Percentiles rank a stretch among this genome's conserved stretches.
Conservation (phyloP, 2,888 invertebrate genomes). For the Plemyria rubiginata region DNA sequence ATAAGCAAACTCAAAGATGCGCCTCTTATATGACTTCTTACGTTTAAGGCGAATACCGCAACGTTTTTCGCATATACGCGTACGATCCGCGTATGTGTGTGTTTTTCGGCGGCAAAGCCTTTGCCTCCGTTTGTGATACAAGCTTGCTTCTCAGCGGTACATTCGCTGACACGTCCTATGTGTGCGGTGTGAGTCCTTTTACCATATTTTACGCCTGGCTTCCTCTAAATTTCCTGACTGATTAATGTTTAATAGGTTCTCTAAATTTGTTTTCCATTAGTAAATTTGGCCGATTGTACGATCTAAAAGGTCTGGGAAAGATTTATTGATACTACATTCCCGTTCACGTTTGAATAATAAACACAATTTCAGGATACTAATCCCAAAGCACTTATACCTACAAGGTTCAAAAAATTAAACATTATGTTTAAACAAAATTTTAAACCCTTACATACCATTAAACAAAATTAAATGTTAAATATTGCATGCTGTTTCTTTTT, state of each 20-base stretch:
- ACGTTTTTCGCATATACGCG: conserved; percentile 79
- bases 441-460: no score
- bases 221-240: conserved; percentile 29
- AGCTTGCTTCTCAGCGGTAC: conserved; percentile 48
- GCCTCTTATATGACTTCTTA: conserved; percentile 84
- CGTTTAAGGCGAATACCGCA: conserved; percentile 81
- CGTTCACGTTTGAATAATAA: background rate
- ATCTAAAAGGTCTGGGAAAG: conserved; percentile 13
- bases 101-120: conserved; percentile 68
- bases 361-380: background rate
- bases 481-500: no score
- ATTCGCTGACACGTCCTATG: conserved; percentile 51
- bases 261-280: conserved; percentile 30
- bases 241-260: conserved; percentile 33
- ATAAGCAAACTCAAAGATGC: conserved; percentile 83
- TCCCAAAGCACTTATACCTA: background rate
- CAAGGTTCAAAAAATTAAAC: no score
- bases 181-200: conserved; percentile 54
- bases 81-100: conserved; percentile 63
- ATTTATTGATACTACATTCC: conserved; percentile 5
- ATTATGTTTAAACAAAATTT: no score
- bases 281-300: conserved; percentile 20
- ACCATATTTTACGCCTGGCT: conserved; percentile 53
- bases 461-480: no score
- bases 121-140: conserved; percentile 50